Conservation (phyloP, 2,113 vertebrate species). For the Neotoma lepida region DNA sequence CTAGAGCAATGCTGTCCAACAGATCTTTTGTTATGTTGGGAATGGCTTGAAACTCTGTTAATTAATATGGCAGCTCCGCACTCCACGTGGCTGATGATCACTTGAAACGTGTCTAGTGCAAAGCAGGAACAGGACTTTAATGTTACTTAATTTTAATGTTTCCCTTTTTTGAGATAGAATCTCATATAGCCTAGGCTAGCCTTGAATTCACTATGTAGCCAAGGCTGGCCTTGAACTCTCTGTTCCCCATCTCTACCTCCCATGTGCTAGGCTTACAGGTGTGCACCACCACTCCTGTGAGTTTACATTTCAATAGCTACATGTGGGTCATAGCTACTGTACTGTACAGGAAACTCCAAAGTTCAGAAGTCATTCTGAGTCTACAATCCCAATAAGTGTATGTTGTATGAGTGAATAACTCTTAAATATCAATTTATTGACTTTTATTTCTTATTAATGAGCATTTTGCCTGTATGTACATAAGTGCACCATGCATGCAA, state of each 20-base stretch:
- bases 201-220: background rate
- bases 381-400: background rate
- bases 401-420: background rate
- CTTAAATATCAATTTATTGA: background rate
- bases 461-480: background rate
- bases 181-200: background rate
- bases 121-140: slow-evolving; percentile 1
- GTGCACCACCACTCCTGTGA: background rate
- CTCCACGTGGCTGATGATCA: background rate
- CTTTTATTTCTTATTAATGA: background rate
- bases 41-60: background rate
- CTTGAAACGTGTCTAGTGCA: background rate
- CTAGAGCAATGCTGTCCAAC: background rate
- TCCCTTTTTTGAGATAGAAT: background rate
- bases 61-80: background rate
- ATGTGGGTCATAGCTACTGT: background rate
- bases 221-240: background rate
- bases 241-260: background rate
- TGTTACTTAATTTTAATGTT: slow-evolving; percentile 1
- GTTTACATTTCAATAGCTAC: background rate
- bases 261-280: background rate
- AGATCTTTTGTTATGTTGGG: background rate
- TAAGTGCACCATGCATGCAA: background rate
- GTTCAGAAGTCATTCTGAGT: background rate
- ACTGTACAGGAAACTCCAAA: background rate